Evolutionary conservation across 2,888 invertebrate genomes (phyloP).

Genomic region (Conomelus anceps): DNA sequence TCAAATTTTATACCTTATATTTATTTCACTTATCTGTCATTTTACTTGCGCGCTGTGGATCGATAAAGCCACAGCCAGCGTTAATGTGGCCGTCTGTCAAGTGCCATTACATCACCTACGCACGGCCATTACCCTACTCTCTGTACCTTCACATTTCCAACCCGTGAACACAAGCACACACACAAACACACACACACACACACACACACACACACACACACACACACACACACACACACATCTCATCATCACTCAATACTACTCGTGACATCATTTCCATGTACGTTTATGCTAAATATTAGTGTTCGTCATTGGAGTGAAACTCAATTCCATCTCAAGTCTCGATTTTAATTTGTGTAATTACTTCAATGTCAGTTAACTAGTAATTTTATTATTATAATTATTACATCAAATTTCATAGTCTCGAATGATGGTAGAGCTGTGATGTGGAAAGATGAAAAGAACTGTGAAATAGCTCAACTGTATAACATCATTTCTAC

Average conservation of each 20-base stretch:
- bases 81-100: too few relatives aligned
- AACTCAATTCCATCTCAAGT: background rate
- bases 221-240: background rate
- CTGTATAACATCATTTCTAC: too few relatives aligned
- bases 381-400: too few relatives aligned
- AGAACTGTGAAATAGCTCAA: too few relatives aligned
- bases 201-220: background rate
- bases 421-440: too few relatives aligned
- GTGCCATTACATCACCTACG: background rate
- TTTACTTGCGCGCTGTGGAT: background rate
- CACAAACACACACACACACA: background rate
- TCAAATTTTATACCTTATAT: background rate
- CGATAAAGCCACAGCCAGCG: background rate
- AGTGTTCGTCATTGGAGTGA: background rate
- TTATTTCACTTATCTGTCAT: background rate
- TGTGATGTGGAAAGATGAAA: too few relatives aligned
- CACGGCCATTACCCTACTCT: background rate
- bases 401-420: too few relatives aligned
- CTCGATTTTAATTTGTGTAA: too few relatives aligned
- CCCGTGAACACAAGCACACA: background rate
- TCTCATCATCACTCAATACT: background rate
- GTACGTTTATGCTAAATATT: background rate
- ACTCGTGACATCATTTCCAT: background rate
- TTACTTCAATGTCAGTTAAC: too few relatives aligned
- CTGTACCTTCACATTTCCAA: background rate